phyloP scores from a whole-genome alignment of 2,113 vertebrate species.

The Laticauda laticaudata region DNA sequence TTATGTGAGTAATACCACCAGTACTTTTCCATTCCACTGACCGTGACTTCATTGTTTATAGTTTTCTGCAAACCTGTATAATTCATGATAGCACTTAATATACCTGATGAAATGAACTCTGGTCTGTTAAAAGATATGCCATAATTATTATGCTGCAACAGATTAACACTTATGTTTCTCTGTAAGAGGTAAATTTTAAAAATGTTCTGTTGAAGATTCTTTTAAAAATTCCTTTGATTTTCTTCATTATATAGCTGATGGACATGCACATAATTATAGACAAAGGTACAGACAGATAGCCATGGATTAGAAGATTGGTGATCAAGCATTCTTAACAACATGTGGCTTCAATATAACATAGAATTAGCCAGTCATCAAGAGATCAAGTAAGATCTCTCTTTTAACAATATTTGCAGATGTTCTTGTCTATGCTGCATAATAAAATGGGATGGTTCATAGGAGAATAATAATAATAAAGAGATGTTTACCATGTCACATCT shows the following conservation, averaged over 20 bases:
- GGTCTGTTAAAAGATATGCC: neutral
- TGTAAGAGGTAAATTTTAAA: neutral
- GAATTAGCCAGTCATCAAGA: neutral
- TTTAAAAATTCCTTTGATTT: slow-evolving; percentile 29
- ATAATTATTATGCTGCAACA: neutral
- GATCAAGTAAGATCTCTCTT: neutral
- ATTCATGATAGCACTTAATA: neutral
- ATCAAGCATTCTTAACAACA: neutral
- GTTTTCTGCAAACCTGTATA: neutral
- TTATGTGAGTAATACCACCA: neutral
- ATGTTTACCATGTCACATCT: neutral
- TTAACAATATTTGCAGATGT: neutral
- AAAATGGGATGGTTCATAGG: neutral
- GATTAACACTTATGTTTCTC: neutral
- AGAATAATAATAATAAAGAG: neutral
- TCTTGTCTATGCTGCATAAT: neutral
- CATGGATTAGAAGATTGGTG: neutral
- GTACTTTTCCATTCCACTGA: neutral
- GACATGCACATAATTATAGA: neutral
- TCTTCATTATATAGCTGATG: neutral
- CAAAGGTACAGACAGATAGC: neutral
- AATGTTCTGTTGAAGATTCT: slow-evolving; percentile 36
- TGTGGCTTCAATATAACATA: neutral
- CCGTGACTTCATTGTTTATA: neutral
- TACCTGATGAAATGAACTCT: neutral